phyloP scores from a whole-genome alignment of 2,888 invertebrate genomes.

The Acrobasis consociella region DNA sequence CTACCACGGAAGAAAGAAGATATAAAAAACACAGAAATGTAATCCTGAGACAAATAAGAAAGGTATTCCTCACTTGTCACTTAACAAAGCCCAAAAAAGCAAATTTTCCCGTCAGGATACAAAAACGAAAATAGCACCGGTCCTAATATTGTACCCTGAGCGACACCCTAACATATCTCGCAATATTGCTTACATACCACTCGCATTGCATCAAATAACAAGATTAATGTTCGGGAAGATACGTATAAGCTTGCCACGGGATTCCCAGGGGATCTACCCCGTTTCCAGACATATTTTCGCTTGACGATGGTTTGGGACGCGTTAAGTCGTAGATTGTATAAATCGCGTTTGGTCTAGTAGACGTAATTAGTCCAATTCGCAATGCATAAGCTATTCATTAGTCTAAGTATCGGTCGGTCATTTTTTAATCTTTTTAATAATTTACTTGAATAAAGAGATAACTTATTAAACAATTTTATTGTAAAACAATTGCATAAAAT shows the following conservation, averaged over 20 bases:
- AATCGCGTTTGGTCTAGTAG: no score
- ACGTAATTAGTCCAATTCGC: no score
- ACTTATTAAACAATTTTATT: no score
- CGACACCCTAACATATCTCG: constrained; percentile 17
- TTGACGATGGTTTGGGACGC: constrained; percentile 19
- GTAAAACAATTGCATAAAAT: no score
- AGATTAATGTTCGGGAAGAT: constrained; percentile 34
- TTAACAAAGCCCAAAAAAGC: neutral
- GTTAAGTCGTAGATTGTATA: no score
- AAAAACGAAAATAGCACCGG: constrained; percentile 16
- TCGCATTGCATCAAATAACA: constrained; percentile 33
- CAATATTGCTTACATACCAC: constrained; percentile 23
- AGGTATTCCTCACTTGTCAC: neutral
- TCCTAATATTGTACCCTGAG: constrained; percentile 20
- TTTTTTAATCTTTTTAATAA: no score
- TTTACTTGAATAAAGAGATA: no score
- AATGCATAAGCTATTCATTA: no score
- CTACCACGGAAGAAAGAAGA: no score
- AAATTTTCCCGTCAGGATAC: neutral
- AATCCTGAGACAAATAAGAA: neutral
- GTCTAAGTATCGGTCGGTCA: no score
- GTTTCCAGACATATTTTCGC: constrained; percentile 22
- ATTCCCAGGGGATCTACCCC: constrained; percentile 19
- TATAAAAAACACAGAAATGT: no score
- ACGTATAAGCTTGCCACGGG: constrained; percentile 25